Percentiles rank a stretch among this genome's conserved stretches.
Evolutionary conservation across 2,888 invertebrate genomes (phyloP).

Genomic region (Disparrhopalites patrizii): DNA sequence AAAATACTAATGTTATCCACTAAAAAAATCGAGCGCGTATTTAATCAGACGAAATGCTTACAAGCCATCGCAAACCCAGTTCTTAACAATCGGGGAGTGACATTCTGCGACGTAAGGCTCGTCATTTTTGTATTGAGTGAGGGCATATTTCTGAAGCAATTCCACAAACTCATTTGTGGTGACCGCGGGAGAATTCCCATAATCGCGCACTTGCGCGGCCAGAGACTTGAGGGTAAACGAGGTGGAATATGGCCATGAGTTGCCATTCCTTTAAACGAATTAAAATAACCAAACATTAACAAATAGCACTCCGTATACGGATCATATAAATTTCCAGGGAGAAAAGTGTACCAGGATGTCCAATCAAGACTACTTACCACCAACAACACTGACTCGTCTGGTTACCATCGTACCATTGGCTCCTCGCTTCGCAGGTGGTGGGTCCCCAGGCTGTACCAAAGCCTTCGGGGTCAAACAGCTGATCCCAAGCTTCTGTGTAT

Average conservation of each 20-base stretch:
- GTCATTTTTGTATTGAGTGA: constrained; percentile 28
- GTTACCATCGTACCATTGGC: constrained; percentile 44
- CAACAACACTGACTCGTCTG: constrained; percentile 45
- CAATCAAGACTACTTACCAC: constrained; percentile 42
- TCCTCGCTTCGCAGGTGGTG: constrained; percentile 42
- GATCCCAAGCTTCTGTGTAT: constrained; percentile 37
- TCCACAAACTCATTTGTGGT: constrained; percentile 35
- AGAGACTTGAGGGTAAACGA: constrained; percentile 36
- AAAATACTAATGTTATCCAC: background rate
- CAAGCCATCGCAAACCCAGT: constrained; percentile 45
- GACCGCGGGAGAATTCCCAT: constrained; percentile 22
- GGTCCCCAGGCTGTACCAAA: constrained; percentile 42
- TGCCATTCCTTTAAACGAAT: constrained; percentile 48
- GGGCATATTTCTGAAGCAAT: constrained; percentile 39
- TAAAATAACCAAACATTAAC: no score
- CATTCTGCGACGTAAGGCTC: constrained; percentile 46
- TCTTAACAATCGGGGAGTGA: constrained; percentile 38
- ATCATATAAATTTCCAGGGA: no score
- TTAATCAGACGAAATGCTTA: no score
- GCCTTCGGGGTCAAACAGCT: constrained; percentile 38
- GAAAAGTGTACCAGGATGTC: no score
- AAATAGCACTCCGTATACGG: no score
- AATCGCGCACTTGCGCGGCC: constrained; percentile 38
- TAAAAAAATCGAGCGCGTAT: no score
- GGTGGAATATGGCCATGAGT: constrained; percentile 47